Evolutionary conservation across 2,797 vertebrate species (phyloP).

Genomic region (Sebastes taczanowskii): DNA sequence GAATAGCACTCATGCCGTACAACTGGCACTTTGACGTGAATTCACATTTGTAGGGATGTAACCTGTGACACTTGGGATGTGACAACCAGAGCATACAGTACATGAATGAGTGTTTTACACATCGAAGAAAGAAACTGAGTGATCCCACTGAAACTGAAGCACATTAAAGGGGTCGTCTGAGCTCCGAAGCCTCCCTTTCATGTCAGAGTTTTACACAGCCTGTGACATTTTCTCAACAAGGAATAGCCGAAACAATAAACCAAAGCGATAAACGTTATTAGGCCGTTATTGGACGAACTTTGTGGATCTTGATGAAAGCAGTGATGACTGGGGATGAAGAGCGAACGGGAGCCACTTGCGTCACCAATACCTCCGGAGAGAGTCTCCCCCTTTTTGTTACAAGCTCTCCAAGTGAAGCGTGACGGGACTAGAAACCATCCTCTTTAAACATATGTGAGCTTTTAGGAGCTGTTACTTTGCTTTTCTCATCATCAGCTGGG

Average conservation of each 20-base stretch:
- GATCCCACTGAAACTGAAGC: not conserved
- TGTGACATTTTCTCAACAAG: slow-evolving; percentile 48
- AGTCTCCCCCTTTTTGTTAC: slow-evolving; percentile 62
- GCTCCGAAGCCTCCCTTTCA: slow-evolving; percentile 24
- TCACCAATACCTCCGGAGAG: slow-evolving; percentile 64
- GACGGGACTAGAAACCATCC: slow-evolving; percentile 58
- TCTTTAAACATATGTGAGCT: slow-evolving; percentile 62
- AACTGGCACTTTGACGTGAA: not conserved
- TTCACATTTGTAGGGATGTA: not conserved
- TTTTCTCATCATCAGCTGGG: slow-evolving; percentile 80
- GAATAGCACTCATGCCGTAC: not conserved
- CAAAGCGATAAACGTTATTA: slow-evolving; percentile 38
- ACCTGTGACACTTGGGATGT: not conserved
- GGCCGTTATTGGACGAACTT: slow-evolving; percentile 34
- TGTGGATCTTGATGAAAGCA: slow-evolving; percentile 63
- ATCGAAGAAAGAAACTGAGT: not conserved
- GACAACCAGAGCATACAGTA: not conserved
- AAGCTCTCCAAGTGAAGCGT: slow-evolving; percentile 71
- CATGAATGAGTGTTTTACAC: not conserved
- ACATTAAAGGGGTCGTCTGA: slow-evolving; percentile 7
- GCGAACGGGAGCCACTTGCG: slow-evolving; percentile 49
- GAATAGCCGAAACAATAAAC: slow-evolving; percentile 52
- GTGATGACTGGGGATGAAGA: slow-evolving; percentile 30
- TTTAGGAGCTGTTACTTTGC: slow-evolving; percentile 72
- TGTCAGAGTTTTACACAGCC: slow-evolving; percentile 32